These are phyloP conservation scores for Drosophila pseudoobscura DNA, from an alignment of 1,140 invertebrate species.

Conservation along the genomic window DNA sequence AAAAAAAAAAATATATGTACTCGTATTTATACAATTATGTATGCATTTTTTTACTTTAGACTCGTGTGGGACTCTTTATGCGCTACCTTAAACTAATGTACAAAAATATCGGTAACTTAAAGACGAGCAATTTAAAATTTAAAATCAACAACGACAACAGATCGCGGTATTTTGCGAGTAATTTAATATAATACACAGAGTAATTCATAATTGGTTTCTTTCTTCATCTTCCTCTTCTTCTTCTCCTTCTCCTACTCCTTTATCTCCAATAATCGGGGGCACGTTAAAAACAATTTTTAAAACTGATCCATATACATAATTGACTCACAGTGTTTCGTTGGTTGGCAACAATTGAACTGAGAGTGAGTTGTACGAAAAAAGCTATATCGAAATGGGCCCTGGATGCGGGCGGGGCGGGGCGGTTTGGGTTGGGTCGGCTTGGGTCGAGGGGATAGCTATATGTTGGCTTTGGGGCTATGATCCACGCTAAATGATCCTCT, in stretches of 20 bases:
- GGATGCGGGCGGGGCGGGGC: background rate
- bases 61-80: conserved; percentile 51
- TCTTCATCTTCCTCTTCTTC: background rate
- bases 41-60: conserved; percentile 44
- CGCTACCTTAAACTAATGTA: conserved; percentile 74
- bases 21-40: conserved; percentile 44
- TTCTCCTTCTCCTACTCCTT: background rate
- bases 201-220: conserved; percentile 19
- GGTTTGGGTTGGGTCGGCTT: background rate
- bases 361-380: conserved; percentile 33
- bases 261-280: too few species aligned
- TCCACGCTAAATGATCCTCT: conserved; percentile 1
- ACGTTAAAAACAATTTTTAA: conserved; percentile 35
- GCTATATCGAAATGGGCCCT: conserved; percentile 1
- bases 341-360: conserved; percentile 46
- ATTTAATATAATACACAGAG: conserved; percentile 43
- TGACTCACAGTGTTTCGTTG: conserved; percentile 75
- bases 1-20: conserved; percentile 37
- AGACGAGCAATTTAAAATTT: conserved; percentile 63
- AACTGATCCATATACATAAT: conserved; percentile 66
- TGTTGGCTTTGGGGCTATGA: conserved; percentile 1
- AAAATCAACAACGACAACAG: conserved; percentile 68
- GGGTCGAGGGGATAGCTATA: too few species aligned
- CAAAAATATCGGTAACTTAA: conserved; percentile 77
- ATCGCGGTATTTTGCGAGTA: conserved; percentile 30